Evolutionary conservation across 2,113 vertebrate genomes (phyloP), one percentile per base, ranked within the genome.

Genomic region (Mellivora capensis): DNA sequence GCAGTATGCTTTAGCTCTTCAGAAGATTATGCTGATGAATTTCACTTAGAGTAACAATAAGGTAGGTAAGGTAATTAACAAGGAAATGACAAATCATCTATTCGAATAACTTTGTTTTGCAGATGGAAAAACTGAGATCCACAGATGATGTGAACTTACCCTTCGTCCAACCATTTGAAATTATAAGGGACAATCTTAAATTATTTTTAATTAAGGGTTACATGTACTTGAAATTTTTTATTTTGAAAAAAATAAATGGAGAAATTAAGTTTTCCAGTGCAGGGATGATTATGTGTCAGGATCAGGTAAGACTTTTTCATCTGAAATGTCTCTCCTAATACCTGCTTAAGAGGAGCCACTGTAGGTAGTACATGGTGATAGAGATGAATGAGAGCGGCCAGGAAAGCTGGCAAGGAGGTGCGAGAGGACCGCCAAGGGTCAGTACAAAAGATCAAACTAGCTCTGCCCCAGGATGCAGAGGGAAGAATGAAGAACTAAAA

Each of bases 351-450:
- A 20, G 44, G n/a, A 10, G 17, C 8, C 3, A 10, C 67, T 6
- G 37, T 4, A 14, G 42, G 47, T 44, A 54, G 23, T 17, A 47
- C 59, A 10, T 0, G 25, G 25, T 34, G 23, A 67, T 9, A 6
- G 47, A 74, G 31, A n/a, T 6, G 82, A 93, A 17, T 47, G 42
- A 81, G 1, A 10, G 14, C 29, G 34, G 21, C 11, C 2, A 7
- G 39, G 54, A 76, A 31, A 62, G 83, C 25, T 29, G 21, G 29
- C 1, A 7, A 61, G 52, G n/a, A 85, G 42, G 61, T 3, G 4
- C 6, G 14, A 74, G 0, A 14, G 9, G 37, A 44, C 25, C 1
- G 2, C 4, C 10, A 20, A 7, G 2, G 1, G 13, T n/a, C 67
- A 71, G 21, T 27, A 29, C 17, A 39, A 18, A 21, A 89, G 11